Base-by-base conservation (phyloP, 2,797 vertebrate species). In the Scolopax bukidnonensis region DNA sequence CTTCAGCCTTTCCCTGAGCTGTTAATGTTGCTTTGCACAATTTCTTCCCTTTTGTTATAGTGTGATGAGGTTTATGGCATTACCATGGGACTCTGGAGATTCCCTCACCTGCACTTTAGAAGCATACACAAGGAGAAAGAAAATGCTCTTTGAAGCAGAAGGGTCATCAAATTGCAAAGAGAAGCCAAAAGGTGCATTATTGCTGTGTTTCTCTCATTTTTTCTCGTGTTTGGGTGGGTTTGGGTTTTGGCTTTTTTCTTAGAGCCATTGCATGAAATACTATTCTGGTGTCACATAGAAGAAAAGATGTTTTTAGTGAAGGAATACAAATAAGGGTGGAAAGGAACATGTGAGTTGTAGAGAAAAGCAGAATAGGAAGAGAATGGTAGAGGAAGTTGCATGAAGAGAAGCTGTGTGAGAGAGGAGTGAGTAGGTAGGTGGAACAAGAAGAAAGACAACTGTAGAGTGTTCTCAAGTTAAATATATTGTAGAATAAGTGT, bases 221-320 rank as follows among this genome's bases (percentile, higher is more conserved):
- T 59, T 32, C 8, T 40, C 53, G 61, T 56, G 21, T 80, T 82
- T 68, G 40, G 14, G 10, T 48, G 13, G 6, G 10, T 90, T 43
- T 2, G 28, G 4, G 4, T 1, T 43, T 56, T n/a, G 19, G 16
- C 4, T 7, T 25, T 78, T 54, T 54, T 3, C 40, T 3, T 43
- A 30, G 13, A 50, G 9, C 14, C 50, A 16, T 38, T 65, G 5
- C 45, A 65, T 57, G 32, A 90, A 84, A 64, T 45, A 48, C 3
- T 36, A 38, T 71, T 65, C 27, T 77, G 59, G 13, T 41, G 9
- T 68, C 45, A 61, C 8, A 20, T 19, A 51, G 57, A 71, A 78
- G 30, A 45, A 40, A 43, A 50, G 2, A 20, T 15, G 48, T 68
- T 71, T 54, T n/a, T 25, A 57, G 23, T 32, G n/a, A 60, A 9